Base-by-base conservation (phyloP, 2,888 invertebrate species). In the Hoplodrina blanda region DNA sequence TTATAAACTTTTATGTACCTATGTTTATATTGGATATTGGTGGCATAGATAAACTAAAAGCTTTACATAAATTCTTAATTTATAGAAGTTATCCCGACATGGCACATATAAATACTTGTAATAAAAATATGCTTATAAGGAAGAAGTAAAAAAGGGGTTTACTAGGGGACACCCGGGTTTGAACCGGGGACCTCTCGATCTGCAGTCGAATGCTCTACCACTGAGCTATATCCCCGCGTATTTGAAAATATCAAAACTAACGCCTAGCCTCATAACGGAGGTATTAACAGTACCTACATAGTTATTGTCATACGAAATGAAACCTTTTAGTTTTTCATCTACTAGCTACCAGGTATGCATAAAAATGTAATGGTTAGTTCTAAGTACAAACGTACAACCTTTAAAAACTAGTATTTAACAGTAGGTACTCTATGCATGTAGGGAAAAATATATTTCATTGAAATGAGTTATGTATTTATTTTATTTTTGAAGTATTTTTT, bases 181-280 rank as follows among this genome's bases (percentile, higher is more conserved):
- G 92, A 92, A 92, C 92, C 92, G 92, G 93, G 92, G 92, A 92
- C 93, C 92, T 91, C 91, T 92, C 92, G 91, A 92, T 92, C 92
- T 92, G 92, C 92, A 93, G 93, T 92, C 92, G 93, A 93, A 92
- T 93, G 92, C 92, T 92, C 92, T 92, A 93, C 92, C 92, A 92
- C 92, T 93, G 92, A 93, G 92, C 92, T 93, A 92, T 93, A 93
- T 93, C 92, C 93, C 93, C 91, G 1, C 13, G 4, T 70, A 19
- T 7, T 0, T 3, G 0, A 0, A 0, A 0, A 0, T 0, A 0
- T 54, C 10, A 77, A 76, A 76, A 7, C 0, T 37, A 46, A 46
- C 8, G 56, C 8, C 41, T 41, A 41, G 10, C 37, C 20, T 25
- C 7, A 20, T 25, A 44, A 15, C 41, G 10, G 13, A 11, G 2